Base-by-base conservation (phyloP, 92 coral and sea anemone genomes). In the Phenganax marumi region DNA sequence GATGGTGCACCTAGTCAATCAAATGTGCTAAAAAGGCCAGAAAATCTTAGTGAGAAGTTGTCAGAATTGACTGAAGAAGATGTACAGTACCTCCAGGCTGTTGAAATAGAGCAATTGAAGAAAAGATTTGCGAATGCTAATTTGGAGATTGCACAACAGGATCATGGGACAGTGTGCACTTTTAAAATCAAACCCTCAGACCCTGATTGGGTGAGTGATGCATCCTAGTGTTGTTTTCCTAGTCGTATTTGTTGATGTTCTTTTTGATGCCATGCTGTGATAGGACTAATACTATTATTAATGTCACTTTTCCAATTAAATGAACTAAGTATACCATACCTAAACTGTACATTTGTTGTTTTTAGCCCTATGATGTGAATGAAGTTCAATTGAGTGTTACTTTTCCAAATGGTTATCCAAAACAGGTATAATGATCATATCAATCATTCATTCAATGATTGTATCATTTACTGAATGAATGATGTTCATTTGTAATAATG, bases 141-240 rank as follows among this genome's bases (percentile, higher is more conserved):
- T 73, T 26, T 79, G 51, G 85, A 81, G 57, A 73, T 87, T 12
- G 50, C 52, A 54, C 80, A 85, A 53, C 77, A 89, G 43, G 78
- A 78, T 21, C 79, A 82, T 19, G 88, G 82, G 26, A 71, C 88
- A 13, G 14, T 68, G 12, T 94, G 73, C 54, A 75, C 86, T 75
- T 56, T 91, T 46, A 73, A 82, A 80, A 84, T 94, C 60, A 81
- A 85, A 50, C 92, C 98, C 39, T 81, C 98, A 9, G 98, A 94
- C 70, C 98, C 97, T 50, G 97, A 94, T 86, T 94, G 97, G 97
- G 97, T 94, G 61, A 78, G 91, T 58, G 23, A 17, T 23, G 8
- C 49, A 54, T 12, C 13, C 18, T 54, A 54, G 7, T 33, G 43
- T 33, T 33, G n/a, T 33, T 33, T 33, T 33, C 5, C 43, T 33